phyloP scores from a whole-genome alignment of 2,888 invertebrate genomes.

The Mechanitis messenoides region DNA sequence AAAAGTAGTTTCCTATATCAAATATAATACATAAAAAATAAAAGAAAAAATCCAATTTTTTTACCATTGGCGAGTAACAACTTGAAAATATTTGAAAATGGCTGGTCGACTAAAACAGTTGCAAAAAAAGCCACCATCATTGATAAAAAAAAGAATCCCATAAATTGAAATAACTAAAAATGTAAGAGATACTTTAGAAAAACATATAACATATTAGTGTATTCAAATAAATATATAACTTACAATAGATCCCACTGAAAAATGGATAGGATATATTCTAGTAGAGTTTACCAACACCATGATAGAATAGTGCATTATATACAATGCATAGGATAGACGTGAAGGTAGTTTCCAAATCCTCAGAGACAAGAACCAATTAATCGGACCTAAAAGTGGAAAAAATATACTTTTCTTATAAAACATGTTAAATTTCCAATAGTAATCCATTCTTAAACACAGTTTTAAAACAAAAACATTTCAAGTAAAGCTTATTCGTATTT shows the following conservation, averaged over 20 bases:
- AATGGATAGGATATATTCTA: background rate
- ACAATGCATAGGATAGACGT: conserved; percentile 66
- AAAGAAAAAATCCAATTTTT: too few relatives aligned
- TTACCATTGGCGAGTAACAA: too few relatives aligned
- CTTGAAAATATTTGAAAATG: too few relatives aligned
- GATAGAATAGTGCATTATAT: conserved; percentile 58
- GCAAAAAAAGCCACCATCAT: background rate
- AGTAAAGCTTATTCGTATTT: background rate
- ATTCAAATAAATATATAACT: background rate
- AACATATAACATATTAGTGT: background rate
- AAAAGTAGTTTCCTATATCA: too few relatives aligned
- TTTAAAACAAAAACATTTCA: background rate
- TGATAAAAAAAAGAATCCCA: background rate
- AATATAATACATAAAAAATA: too few relatives aligned
- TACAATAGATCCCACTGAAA: background rate
- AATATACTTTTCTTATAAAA: background rate
- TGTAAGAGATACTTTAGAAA: background rate
- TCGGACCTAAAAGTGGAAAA: conserved; percentile 44
- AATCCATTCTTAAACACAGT: background rate
- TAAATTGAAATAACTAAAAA: background rate
- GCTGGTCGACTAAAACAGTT: background rate
- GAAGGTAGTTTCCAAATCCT: conserved; percentile 59
- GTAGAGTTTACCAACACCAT: background rate
- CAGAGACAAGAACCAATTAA: conserved; percentile 62
- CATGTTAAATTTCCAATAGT: too few relatives aligned